Base-by-base conservation (phyloP, 2,888 invertebrate species). In the Caradrina kadenii region DNA sequence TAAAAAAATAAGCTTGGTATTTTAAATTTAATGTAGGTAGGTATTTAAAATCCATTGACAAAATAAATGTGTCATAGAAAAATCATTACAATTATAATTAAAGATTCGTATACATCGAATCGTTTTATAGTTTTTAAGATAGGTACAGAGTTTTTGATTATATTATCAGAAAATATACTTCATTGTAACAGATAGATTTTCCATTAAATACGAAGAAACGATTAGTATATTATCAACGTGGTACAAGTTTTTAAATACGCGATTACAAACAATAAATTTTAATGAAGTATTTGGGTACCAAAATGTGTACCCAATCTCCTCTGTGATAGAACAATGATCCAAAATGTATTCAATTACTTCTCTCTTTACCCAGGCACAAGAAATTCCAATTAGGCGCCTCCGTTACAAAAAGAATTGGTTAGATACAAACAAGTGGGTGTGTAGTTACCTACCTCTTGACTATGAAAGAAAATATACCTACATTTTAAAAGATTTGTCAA, bases 281-380 rank as follows among this genome's bases (percentile, higher is more conserved):
- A 17, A 65, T 64, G 56, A 69, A 62, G 60, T 73, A 11, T 74
- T 68, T 65, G 26, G 76, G 82, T 73, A 84, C 73, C 26, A 71
- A 69, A 81, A 68, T 62, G 50, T 70, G 58, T 74, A 78, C 79
- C 67, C 67, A 81, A 78, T 73, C 63, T 78, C 69, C 72, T 74
- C 72, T 35, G 54, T 60, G 56, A 64, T 75, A 72, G 64, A 83
- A 74, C 64, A 73, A 17, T 64, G 59, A 63, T 76, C 70, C 68
- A 76, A 69, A 79, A 69, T 63, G 80, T 63, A 82, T 75, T 73
- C 65, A 62, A 67, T 68, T 71, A 81, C 15, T 79, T 84, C 84
- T 84, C 85, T 85, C 82, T 69, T 76, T 73, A 66, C 42, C 69
- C 69, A 84, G 84, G 85, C 85, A 85, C 85, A 77, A 69, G 67